A percentile compares a stretch with the other conserved stretches of the same genome.
Evolutionary conservation across 35 echinoderm and acorn worm species (phyloP).

Genomic region (Hemicentrotus pulcherrimus): DNA sequence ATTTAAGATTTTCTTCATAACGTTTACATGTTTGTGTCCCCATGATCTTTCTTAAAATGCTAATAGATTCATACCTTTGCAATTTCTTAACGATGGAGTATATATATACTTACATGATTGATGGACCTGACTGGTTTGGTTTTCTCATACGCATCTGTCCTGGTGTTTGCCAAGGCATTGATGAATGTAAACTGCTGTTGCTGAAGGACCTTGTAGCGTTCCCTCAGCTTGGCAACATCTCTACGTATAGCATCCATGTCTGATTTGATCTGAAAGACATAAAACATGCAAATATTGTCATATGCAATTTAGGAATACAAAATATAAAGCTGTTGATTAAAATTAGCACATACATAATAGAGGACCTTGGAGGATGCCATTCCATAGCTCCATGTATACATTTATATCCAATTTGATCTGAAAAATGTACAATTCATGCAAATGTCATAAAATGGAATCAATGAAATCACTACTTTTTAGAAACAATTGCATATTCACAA

Average conservation of each 20-base stretch:
- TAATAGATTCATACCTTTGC: not conserved
- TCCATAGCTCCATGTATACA: not conserved
- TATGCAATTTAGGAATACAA: not conserved
- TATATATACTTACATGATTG: constrained; percentile 62
- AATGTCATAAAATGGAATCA: not conserved
- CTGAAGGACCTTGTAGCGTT: constrained; percentile 79
- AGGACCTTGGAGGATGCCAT: not conserved
- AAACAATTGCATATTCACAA: not conserved
- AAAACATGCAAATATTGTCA: not conserved
- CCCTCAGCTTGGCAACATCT: constrained; percentile 63
- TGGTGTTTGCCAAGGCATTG: constrained; percentile 69
- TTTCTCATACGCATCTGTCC: constrained; percentile 81
- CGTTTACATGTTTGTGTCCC: not conserved
- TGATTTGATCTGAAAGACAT: not conserved
- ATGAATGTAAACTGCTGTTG: constrained; percentile 98
- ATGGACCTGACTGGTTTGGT: constrained; percentile 88
- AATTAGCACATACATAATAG: not conserved
- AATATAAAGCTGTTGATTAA: not conserved
- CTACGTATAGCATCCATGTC: constrained; percentile 66
- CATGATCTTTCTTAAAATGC: not conserved
- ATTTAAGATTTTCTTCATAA: not conserved
- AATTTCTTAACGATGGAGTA: too few species aligned
- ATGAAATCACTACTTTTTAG: not conserved
- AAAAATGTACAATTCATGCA: not conserved
- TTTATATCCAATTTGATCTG: not conserved